Evolutionary conservation across 2,113 vertebrate genomes (phyloP).

Genomic region (Arvicanthis niloticus): DNA sequence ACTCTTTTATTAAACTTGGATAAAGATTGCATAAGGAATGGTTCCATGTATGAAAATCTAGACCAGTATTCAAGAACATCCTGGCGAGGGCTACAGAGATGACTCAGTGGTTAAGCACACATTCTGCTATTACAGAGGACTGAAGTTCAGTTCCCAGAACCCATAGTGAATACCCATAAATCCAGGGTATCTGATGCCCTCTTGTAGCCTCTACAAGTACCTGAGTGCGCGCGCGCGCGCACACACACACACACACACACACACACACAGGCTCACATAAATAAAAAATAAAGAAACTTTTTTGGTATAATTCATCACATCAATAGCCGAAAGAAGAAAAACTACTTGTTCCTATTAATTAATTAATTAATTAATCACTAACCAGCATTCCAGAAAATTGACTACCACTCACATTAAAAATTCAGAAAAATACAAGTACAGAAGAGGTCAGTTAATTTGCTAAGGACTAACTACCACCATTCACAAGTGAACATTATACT

Average conservation of each 20-base stretch:
- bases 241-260: neutral
- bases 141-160: neutral
- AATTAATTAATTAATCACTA: neutral
- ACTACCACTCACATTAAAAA: neutral
- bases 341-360: neutral
- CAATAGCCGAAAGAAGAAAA: neutral
- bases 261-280: neutral
- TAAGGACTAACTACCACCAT: neutral
- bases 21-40: neutral
- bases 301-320: neutral
- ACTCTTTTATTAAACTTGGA: neutral
- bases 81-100: neutral
- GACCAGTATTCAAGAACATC: too few species aligned
- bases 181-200: neutral
- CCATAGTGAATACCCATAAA: neutral
- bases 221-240: rapidly evolving
- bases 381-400: neutral
- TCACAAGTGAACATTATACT: neutral
- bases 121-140: neutral
- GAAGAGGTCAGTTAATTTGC: neutral
- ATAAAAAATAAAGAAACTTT: neutral
- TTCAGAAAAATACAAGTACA: too few species aligned
- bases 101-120: neutral
- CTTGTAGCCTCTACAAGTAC: neutral
- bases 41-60: neutral